Evolutionary conservation across 1,140 invertebrate genomes (phyloP).

Genomic region (Neodiprion fabricii): DNA sequence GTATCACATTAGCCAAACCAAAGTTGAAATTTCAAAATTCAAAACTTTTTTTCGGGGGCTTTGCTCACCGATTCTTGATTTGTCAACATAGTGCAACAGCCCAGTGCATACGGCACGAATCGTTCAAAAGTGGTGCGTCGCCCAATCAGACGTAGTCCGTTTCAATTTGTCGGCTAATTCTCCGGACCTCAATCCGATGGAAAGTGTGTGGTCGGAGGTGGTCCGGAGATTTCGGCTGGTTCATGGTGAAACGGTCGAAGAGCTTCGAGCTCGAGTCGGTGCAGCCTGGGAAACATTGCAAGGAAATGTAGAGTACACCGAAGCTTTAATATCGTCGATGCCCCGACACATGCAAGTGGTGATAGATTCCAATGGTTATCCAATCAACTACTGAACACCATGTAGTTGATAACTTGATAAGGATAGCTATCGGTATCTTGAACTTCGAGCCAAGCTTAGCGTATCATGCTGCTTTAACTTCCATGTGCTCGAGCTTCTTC

Average conservation of each 20-base stretch:
- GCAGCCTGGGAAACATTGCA: not conserved
- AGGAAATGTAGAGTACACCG: not conserved
- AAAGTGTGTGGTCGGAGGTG: slow-evolving; percentile 41
- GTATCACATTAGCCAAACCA: no score
- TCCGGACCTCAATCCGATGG: slow-evolving; percentile 42
- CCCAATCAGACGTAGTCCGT: slow-evolving; percentile 20
- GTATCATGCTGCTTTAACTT: no score
- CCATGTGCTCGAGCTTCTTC: no score
- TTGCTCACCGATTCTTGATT: no score
- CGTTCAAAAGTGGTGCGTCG: slow-evolving; percentile 19
- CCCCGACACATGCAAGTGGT: not conserved
- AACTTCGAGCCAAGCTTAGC: no score
- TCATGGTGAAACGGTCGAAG: not conserved
- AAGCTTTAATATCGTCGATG: not conserved
- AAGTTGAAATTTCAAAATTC: no score
- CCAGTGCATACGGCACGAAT: slow-evolving; percentile 17
- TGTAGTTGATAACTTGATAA: no score
- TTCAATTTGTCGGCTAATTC: slow-evolving; percentile 37
- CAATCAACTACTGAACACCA: no score
- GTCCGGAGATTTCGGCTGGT: not conserved
- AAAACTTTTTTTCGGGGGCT: no score
- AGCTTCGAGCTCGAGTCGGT: not conserved
- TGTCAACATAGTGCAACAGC: slow-evolving; percentile 16
- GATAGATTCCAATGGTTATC: not conserved
- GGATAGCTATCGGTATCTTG: no score